Conservation (phyloP, 2,888 invertebrate genomes). For the Thereva unica region DNA sequence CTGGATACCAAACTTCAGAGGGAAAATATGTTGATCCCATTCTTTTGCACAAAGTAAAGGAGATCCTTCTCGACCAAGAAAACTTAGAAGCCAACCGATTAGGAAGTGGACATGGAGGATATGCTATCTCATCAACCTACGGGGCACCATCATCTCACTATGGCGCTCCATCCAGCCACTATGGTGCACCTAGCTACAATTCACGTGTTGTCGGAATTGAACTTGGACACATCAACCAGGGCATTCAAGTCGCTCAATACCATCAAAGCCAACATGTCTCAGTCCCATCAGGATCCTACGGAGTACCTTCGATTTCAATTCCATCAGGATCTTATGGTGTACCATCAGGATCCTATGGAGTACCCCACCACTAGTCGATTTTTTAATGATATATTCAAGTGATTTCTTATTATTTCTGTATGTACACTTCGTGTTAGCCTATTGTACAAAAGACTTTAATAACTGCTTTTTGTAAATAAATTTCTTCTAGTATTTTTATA, state of each 20-base stretch:
- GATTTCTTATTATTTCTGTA: slow-evolving; percentile 8
- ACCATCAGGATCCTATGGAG: slow-evolving; percentile 42
- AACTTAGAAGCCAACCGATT: slow-evolving; percentile 59
- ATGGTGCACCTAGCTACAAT: slow-evolving; percentile 44
- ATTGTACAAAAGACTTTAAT: slow-evolving; percentile 18
- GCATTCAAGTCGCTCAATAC: slow-evolving; percentile 80
- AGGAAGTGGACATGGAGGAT: slow-evolving; percentile 53
- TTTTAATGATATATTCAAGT: slow-evolving; percentile 10
- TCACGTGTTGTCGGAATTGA: slow-evolving; percentile 76
- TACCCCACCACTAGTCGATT: slow-evolving; percentile 33
- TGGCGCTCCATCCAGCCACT: slow-evolving; percentile 60
- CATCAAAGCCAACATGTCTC: slow-evolving; percentile 65
- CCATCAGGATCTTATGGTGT: slow-evolving; percentile 39
- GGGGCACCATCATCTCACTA: slow-evolving; percentile 67
- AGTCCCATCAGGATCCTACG: slow-evolving; percentile 63
- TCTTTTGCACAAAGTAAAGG: slow-evolving; percentile 75
- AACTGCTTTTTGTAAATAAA: slow-evolving; percentile 33
- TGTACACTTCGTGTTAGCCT: slow-evolving; percentile 25
- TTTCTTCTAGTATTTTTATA: slow-evolving; percentile 16
- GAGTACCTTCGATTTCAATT: slow-evolving; percentile 60
- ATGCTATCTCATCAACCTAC: slow-evolving; percentile 52
- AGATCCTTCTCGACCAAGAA: slow-evolving; percentile 78
- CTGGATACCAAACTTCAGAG: slow-evolving; percentile 74
- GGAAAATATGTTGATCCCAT: slow-evolving; percentile 75
- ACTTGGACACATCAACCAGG: slow-evolving; percentile 77